Evolutionary conservation across 2,888 invertebrate species (phyloP), one percentile per base, ranked within the genome.

Genomic region (Rhagophthalmus giganteus): DNA sequence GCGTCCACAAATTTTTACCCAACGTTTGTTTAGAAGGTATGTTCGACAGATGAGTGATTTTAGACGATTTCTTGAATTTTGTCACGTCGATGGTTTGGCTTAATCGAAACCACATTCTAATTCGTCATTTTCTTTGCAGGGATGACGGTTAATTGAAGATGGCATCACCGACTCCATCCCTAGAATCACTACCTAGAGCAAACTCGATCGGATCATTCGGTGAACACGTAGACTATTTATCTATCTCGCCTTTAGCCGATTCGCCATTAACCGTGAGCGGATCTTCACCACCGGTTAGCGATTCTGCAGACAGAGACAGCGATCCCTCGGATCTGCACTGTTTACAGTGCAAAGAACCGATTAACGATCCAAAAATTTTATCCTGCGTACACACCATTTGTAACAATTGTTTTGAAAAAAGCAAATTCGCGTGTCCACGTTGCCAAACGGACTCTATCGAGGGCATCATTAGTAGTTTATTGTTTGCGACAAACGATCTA

Each of bases 161-260:
- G 92, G 92, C 90, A 84, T 90, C 92, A 79, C 84, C 84, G 72
- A 91, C 92, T 80, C 91, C 91, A 79, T 93, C 92, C 78, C 82
- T 92, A 81, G 93, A 92, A 82, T 93, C 92, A 79, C 82, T 89
- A 80, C 87, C 88, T 75, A 87, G 88, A 84, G 90, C 90, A 79
- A 90, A 90, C 81, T 90, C 91, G 74, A 87, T 91, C 81, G 90
- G 90, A 82, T 91, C 91, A 72, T 86, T 87, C 75, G 79, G 82
- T 64, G 89, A 89, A 77, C 87, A 87, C 76, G 84, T 83, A 78
- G 88, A 89, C 76, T 84, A 87, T 74, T 81, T 88, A 68, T 83
- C 79, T 51, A 70, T 78, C 46, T 77, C 78, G 41, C 77, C 76
- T 48, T 75, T 79, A 71, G 78, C 81, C 64, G 85, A 84, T 73